A percentile compares a stretch with the other conserved stretches of the same genome.
Conservation (phyloP, 2,113 vertebrate species). For the Climacteris rufus region DNA sequence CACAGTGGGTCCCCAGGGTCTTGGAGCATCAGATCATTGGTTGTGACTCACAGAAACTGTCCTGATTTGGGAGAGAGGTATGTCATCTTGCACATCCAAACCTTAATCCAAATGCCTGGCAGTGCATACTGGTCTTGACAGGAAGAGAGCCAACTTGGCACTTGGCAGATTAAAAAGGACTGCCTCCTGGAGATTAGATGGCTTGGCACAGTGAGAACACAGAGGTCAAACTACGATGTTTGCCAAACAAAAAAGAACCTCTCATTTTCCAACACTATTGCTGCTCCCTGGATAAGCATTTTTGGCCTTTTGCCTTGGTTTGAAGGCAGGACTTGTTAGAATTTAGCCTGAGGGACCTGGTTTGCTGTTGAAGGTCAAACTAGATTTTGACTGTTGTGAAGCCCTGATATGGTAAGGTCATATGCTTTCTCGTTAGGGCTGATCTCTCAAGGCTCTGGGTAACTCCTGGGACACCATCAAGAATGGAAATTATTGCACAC, state of each 20-base stretch:
- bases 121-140: slow-evolving; percentile 19
- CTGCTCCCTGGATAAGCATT: slow-evolving; percentile 46
- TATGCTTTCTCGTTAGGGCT: slow-evolving; percentile 17
- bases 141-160: slow-evolving; percentile 7
- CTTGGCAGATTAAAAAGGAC: slow-evolving; percentile 36
- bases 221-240: slow-evolving; percentile 37
- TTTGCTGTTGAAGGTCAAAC: slow-evolving; percentile 52
- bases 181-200: slow-evolving; percentile 53
- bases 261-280: slow-evolving; percentile 5
- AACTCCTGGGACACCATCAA: background rate
- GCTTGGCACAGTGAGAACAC: slow-evolving; percentile 45
- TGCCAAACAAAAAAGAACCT: slow-evolving; percentile 38
- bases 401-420: slow-evolving; percentile 34
- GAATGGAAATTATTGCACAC: slow-evolving; percentile 31
- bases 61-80: background rate
- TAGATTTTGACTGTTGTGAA: slow-evolving; percentile 43
- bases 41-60: background rate
- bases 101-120: slow-evolving; percentile 41
- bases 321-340: slow-evolving; percentile 54
- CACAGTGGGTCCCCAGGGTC: background rate
- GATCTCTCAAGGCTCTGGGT: slow-evolving; percentile 2
- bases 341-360: slow-evolving; percentile 43
- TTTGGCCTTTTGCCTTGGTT: slow-evolving; percentile 61
- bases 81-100: slow-evolving; percentile 20
- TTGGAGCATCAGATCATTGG: background rate